Base-by-base conservation (phyloP, 2,113 vertebrate species). In the Elaphurus davidianus region DNA sequence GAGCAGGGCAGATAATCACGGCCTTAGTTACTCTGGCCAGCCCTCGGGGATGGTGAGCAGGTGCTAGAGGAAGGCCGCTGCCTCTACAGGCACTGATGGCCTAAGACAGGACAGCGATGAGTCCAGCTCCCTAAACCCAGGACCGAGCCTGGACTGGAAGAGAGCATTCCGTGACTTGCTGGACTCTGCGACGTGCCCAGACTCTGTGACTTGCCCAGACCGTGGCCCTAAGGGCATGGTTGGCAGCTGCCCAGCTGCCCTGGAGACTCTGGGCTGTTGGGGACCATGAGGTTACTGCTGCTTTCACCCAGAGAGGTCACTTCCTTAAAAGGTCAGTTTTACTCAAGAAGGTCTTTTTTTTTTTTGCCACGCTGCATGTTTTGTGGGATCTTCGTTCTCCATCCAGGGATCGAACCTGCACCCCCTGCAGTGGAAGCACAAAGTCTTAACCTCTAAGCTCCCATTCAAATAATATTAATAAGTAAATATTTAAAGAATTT, bases 171-270 rank as follows among this genome's bases (percentile, higher is more conserved):
- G 54, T 40, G 62, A 12, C 2, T 21, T 17, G 62, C 33, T 4
- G 3, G 33, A 19, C 62, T n/a, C 30, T 71, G 64, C 4, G 7
- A 36, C 33, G 9, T 11, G 52, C 52, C 16, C 10, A 19, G 10
- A 54, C 23, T 17, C 23, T 47, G 50, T 52, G 50, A 15, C 50
- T 15, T 27, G 33, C 74, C 17, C 15, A 28, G 15, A 52, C 15
- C 2, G 15, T 0, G 2, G 43, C 23, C 45, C 55, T 2, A 1
- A 1, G 54, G 33, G 57, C 3, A 11, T 36, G 30, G 43, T 0
- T 13, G 27, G 87, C 2, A 1, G 87, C 52, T 55, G 64, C 25
- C 25, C 4, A 8, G 87, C 14, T 19, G 43, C 6, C 55, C 23
- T 15, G 0, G 40, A 15, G 21, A 12, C 17, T 60, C 79, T 25